Base-by-base conservation (phyloP, 2,888 invertebrate genomes). In the Tinea pellionella region DNA sequence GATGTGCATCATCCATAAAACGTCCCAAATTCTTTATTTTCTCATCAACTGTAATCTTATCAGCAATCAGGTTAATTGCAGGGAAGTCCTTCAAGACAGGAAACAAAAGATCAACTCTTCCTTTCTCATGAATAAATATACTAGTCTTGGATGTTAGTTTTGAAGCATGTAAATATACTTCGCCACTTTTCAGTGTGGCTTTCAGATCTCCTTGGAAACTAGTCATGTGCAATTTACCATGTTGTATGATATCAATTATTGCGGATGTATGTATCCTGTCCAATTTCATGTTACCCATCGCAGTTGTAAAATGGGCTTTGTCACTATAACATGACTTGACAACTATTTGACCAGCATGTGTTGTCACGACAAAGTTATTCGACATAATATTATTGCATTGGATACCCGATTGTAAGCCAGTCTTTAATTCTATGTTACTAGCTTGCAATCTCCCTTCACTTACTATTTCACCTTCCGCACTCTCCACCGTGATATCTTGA, bases 111-210 rank as follows among this genome's bases (percentile, higher is more conserved):
- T 86, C 79, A 0, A 88, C 88, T 70, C 85, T 80, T 0, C 88
- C 88, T 30, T 88, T 85, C 66, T 88, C 88, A 66, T 88, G 88
- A 61, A 88, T 84, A 63, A 88, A 88, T 63, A 88, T 86, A 66
- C 87, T 88, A 65, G 81, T 88, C 67, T 87, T 88, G 0, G 80
- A 77, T 11, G 71, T 75, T 6, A 88, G 70, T 63, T 83, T 74
- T 60, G 86, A 75, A 1, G 80, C 87, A 64, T 86, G 85, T 77
- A 88, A 77, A 60, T 68, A 82, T 1, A 88, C 86, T 57, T 88
- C 81, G 0, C 88, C 88, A 64, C 88, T 85, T 65, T 88, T 88
- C 24, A 88, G 65, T 1, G 83, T 77, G 32, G 88, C 88, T 63
- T 84, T 78, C 1, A 88, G 65, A 59, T 76, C 84, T 0, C 88